Conservation (phyloP, 1,140 invertebrate species). For the Megalonaias nervosa region DNA sequence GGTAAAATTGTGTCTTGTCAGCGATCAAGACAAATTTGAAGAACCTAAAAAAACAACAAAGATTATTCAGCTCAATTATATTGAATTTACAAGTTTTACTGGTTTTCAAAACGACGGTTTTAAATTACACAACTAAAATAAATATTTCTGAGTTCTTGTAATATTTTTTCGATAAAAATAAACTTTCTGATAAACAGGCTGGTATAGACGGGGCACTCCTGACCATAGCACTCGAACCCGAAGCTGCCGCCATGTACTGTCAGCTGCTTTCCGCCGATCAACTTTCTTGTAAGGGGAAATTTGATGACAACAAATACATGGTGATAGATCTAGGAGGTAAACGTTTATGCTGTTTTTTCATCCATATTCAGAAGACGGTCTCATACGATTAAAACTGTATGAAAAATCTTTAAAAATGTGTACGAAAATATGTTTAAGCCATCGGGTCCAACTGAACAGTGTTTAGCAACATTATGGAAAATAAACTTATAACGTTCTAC, state of each 20-base stretch:
- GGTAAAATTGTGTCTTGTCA: too few relatives aligned
- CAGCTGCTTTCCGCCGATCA: slow-evolving; percentile 21
- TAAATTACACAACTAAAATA: too few relatives aligned
- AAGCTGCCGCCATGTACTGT: slow-evolving; percentile 26
- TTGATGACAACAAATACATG: slow-evolving; percentile 33
- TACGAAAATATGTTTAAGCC: too few relatives aligned
- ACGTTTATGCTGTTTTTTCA: neutral
- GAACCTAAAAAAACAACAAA: too few relatives aligned
- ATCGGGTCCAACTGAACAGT: neutral
- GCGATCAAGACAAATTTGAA: too few relatives aligned
- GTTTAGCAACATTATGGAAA: neutral
- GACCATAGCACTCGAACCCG: slow-evolving; percentile 30
- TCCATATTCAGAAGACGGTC: neutral
- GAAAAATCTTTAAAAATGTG: neutral
- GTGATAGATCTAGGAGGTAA: slow-evolving; percentile 37
- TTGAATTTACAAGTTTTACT: too few relatives aligned
- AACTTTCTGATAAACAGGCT: slow-evolving; percentile 10
- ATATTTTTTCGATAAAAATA: too few relatives aligned
- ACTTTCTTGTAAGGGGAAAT: slow-evolving; percentile 16
- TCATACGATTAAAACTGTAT: neutral
- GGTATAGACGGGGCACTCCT: slow-evolving; percentile 28
- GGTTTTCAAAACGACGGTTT: too few relatives aligned
- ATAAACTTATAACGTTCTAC: neutral
- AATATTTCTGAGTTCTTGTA: too few relatives aligned
- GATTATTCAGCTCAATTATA: too few relatives aligned